Conservation (phyloP, 2,888 invertebrate genomes). For the Asteroscopus sphinx region DNA sequence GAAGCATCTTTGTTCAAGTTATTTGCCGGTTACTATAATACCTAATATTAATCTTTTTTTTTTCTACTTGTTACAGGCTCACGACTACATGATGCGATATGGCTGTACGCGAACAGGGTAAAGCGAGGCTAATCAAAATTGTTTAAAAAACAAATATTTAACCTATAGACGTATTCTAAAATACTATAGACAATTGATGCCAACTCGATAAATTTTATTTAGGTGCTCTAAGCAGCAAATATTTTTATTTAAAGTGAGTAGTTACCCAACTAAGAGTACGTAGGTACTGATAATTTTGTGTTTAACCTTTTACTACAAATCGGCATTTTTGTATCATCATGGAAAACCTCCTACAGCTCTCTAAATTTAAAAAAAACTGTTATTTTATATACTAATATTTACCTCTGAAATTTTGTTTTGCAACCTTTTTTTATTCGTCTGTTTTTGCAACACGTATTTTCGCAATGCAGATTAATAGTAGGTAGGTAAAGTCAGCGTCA, state of each 20-base stretch:
- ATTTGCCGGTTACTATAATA: not conserved
- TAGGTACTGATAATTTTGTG: not conserved
- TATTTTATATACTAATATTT: too few relatives aligned
- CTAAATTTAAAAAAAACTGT: too few relatives aligned
- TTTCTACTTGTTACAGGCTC: constrained; percentile 36
- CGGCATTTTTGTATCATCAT: too few relatives aligned
- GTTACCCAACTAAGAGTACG: not conserved
- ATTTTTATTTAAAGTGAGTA: not conserved
- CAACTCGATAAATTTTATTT: constrained; percentile 14
- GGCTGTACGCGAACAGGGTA: constrained; percentile 63
- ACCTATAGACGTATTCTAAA: constrained; percentile 37
- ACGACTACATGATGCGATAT: constrained; percentile 49
- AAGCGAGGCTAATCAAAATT: constrained; percentile 56
- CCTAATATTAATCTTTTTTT: not conserved
- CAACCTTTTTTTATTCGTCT: too few relatives aligned
- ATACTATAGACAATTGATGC: constrained; percentile 20
- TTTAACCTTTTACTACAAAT: too few relatives aligned
- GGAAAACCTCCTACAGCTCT: too few relatives aligned
- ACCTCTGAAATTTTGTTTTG: too few relatives aligned
- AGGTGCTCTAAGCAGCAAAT: constrained; percentile 3
- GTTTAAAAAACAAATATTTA: constrained; percentile 57
- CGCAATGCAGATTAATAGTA: too few relatives aligned
- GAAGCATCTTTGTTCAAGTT: too few relatives aligned
- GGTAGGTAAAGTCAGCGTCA: too few relatives aligned
- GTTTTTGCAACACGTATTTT: too few relatives aligned